Evolutionary conservation across 1,140 invertebrate genomes (phyloP).

Genomic region (Steinernema feltiae): DNA sequence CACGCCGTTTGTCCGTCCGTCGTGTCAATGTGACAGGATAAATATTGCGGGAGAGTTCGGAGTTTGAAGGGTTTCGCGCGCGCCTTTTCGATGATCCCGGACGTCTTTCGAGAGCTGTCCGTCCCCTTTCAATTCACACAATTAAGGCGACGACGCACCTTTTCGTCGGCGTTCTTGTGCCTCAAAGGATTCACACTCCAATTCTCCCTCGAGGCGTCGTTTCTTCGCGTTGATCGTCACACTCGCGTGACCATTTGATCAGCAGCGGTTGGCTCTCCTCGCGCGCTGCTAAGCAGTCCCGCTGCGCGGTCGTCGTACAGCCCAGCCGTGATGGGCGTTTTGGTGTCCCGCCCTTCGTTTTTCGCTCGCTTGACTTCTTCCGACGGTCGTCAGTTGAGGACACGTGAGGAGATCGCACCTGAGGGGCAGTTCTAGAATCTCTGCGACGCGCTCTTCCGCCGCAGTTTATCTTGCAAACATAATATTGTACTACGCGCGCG

Average conservation of each 20-base stretch:
- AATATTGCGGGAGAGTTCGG: background rate
- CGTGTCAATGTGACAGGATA: no score
- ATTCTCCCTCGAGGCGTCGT: background rate
- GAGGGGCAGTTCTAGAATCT: background rate
- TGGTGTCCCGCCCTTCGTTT: background rate
- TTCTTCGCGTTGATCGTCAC: background rate
- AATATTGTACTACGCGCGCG: background rate
- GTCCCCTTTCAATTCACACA: background rate
- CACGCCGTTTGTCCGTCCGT: background rate
- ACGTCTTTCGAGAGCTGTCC: no score
- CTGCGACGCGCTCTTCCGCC: background rate
- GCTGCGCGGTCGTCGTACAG: background rate
- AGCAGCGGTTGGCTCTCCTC: background rate
- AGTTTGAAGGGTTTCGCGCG: no score
- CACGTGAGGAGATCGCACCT: background rate
- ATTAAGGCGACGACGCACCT: background rate
- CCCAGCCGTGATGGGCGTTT: background rate
- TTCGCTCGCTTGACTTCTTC: background rate
- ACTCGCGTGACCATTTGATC: background rate
- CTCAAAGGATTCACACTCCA: background rate
- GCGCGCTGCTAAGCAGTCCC: background rate
- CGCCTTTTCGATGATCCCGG: no score
- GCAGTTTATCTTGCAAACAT: background rate
- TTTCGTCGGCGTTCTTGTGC: background rate
- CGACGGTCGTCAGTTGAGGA: background rate